phyloP scores from a whole-genome alignment of 2,888 invertebrate genomes.

The Limnephilus lunatus region DNA sequence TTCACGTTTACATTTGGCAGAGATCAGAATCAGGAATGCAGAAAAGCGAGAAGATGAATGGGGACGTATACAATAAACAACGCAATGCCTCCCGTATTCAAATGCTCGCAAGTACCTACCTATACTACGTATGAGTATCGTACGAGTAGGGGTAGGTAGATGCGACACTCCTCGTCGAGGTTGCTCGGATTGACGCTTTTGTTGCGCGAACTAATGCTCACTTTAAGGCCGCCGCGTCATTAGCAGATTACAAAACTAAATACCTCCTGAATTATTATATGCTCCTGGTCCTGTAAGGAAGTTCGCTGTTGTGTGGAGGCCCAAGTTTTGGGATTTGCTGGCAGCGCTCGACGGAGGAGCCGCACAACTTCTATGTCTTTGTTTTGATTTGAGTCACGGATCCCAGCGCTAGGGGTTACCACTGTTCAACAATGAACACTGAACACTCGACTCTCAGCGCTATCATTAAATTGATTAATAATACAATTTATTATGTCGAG shows the following conservation, averaged over 20 bases:
- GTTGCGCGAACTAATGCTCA: conserved; percentile 53
- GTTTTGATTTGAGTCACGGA: conserved; percentile 6
- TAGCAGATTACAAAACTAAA: conserved; percentile 56
- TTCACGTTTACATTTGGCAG: conserved; percentile 10
- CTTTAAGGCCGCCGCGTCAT: conserved; percentile 51
- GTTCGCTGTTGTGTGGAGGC: conserved; percentile 31
- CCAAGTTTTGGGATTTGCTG: conserved; percentile 46
- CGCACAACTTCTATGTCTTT: conserved; percentile 11
- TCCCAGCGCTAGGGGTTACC: background rate
- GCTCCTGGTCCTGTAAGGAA: conserved; percentile 39
- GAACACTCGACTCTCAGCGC: background rate
- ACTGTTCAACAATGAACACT: too few species aligned
- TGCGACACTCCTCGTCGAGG: conserved; percentile 13
- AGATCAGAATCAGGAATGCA: conserved; percentile 49
- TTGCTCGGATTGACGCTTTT: conserved; percentile 53
- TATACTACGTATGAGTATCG: too few species aligned
- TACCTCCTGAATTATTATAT: conserved; percentile 53
- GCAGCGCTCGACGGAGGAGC: background rate
- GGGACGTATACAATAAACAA: background rate
- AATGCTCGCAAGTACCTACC: conserved; percentile 24
- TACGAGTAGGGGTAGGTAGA: background rate
- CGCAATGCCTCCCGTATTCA: conserved; percentile 23
- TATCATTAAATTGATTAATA: background rate
- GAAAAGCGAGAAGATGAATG: conserved; percentile 42
- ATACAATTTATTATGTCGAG: background rate